These are phyloP conservation scores for Garra rufa DNA, from an alignment of 2,113 vertebrate species.

Conservation along the genomic window DNA sequence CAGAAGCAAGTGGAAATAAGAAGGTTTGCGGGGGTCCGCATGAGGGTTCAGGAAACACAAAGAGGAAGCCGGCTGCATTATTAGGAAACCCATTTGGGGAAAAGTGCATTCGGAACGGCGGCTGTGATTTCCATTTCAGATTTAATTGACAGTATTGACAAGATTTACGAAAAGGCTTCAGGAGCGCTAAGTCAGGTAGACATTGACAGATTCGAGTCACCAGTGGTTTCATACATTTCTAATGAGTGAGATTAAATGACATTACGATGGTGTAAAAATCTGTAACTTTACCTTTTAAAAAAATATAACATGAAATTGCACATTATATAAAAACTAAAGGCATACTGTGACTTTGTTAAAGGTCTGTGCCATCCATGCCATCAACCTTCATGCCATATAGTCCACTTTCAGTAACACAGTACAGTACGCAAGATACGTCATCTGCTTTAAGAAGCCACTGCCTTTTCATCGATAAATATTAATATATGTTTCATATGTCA, in stretches of 20 bases:
- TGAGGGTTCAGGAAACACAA: slow-evolving; percentile 51
- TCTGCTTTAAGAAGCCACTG: slow-evolving; percentile 1
- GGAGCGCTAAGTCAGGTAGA: slow-evolving; percentile 1
- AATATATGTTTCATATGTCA: slow-evolving; percentile 7
- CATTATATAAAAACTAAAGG: slow-evolving; percentile 45
- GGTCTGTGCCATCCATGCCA: slow-evolving; percentile 6
- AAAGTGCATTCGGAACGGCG: slow-evolving; percentile 45
- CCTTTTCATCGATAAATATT: slow-evolving; percentile 23
- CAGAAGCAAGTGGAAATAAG: slow-evolving; percentile 36
- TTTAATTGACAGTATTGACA: slow-evolving; percentile 51
- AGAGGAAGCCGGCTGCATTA: slow-evolving; percentile 64
- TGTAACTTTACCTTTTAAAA: slow-evolving; percentile 34
- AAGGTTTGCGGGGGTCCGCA: slow-evolving; percentile 20
- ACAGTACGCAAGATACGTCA: slow-evolving; percentile 10
- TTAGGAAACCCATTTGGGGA: slow-evolving; percentile 70
- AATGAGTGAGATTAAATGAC: slow-evolving; percentile 46
- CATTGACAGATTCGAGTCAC: slow-evolving; percentile 33
- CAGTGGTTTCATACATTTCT: slow-evolving; percentile 45
- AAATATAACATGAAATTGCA: slow-evolving; percentile 40
- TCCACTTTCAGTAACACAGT: slow-evolving; percentile 10
- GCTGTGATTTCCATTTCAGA: slow-evolving; percentile 35
- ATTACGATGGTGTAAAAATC: slow-evolving; percentile 40
- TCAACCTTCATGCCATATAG: slow-evolving; percentile 8
- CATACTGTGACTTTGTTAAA: slow-evolving; percentile 47
- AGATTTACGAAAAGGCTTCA: slow-evolving; percentile 30